These are phyloP conservation scores for Trachymyrmex cornetzi DNA, from an alignment of 1,140 invertebrate genomes.

Conservation along the genomic window DNA sequence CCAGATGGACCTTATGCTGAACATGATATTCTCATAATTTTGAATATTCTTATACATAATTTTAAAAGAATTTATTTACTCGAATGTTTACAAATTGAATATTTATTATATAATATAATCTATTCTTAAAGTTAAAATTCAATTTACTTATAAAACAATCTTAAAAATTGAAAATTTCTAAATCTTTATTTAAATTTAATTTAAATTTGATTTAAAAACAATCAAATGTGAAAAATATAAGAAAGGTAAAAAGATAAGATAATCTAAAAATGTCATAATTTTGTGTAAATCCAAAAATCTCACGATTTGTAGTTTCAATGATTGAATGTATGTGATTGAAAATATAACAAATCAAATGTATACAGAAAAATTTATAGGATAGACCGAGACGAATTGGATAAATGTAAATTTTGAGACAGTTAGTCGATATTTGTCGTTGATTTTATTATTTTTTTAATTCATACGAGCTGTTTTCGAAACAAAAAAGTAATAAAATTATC, in stretches of 20 bases:
- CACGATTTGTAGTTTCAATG: neutral
- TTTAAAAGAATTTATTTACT: neutral
- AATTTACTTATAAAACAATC: neutral
- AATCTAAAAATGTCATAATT: neutral
- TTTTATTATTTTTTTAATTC: too few species aligned
- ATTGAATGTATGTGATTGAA: neutral
- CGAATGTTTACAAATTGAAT: neutral
- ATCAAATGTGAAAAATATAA: neutral
- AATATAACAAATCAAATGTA: neutral
- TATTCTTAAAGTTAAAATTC: neutral
- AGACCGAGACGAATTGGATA: too few species aligned
- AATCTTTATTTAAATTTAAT: neutral
- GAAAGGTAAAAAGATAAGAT: neutral
- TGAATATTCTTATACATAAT: constrained; percentile 5
- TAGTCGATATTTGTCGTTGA: too few species aligned
- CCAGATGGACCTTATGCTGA: neutral
- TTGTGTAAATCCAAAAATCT: neutral
- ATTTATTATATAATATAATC: neutral
- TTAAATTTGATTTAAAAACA: neutral
- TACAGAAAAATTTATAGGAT: neutral
- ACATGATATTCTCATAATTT: neutral
- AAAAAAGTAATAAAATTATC: too few species aligned
- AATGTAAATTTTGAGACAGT: too few species aligned
- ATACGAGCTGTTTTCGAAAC: too few species aligned
- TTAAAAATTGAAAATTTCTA: neutral